Evolutionary conservation across 35 echinoderm and acorn worm genomes (phyloP), one percentile per base, ranked within the genome.

Genomic region (Acanthaster planci): DNA sequence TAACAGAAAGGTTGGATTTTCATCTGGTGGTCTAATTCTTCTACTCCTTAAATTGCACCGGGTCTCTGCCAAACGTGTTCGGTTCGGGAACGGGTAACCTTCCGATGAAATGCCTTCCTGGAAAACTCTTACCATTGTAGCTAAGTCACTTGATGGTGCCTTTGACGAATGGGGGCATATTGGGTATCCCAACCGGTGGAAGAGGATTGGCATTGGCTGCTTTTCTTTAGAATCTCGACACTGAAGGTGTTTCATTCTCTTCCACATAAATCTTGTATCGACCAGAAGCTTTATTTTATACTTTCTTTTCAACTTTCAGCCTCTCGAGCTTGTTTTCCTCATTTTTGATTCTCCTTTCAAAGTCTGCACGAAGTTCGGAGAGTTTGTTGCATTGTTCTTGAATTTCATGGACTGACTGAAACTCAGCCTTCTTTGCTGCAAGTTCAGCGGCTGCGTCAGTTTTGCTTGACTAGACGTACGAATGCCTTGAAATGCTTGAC

Each of bases 81-180:
- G 86, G 86, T 57, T 88, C 52, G 22, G 86, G 86, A 36, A 60
- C 76, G 53, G 86, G 51, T 14, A 88, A 21, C 26, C 77, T 60
- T 18, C 57, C 17, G 19, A 29, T 5, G 57, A 60, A 18, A 60
- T 60, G 27, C 57, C 19, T 60, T 60, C 57, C 57, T 60, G 57
- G 57, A 60, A 60, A 18, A 18, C 57, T 60, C 19, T 19, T 18
- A 60, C 5, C 57, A 60, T 18, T 60, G 57, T 60, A 19, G 57
- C 17, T 5, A 60, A 4, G 27, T 60, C 27, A 18, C 5, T 29
- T 7, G 57, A 29, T 60, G n/a, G n/a, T n/a, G 57, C 5, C 57
- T 19, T 22, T 29, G 57, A 18, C 57, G 57, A 4, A 47, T 47
- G 19, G 18, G 57, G 57, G 27, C 4, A 29, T 3, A 19, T 19